Conservation (phyloP, 2,888 invertebrate genomes). For the Byasa hedistus region DNA sequence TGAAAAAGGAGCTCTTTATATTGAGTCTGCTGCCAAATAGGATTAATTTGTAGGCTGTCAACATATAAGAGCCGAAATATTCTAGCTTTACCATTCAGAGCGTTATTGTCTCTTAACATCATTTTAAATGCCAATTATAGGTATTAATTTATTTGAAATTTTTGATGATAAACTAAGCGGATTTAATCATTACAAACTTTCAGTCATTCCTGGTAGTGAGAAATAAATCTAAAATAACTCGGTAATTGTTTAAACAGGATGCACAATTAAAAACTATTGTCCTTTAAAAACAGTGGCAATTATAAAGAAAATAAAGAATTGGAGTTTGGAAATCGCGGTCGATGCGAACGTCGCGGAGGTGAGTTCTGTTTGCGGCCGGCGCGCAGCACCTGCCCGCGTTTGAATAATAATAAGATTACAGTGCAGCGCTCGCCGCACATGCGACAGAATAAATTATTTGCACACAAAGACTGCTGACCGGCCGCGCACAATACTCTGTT, state of each 20-base stretch:
- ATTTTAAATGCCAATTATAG: too few species aligned
- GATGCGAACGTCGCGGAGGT: slow-evolving; percentile 52
- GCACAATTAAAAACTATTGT: background rate
- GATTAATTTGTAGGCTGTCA: too few species aligned
- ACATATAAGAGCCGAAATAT: too few species aligned
- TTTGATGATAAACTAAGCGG: too few species aligned
- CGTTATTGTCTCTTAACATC: too few species aligned
- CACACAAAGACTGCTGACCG: slow-evolving; percentile 55
- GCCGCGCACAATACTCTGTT: slow-evolving; percentile 61
- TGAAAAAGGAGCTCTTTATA: too few species aligned
- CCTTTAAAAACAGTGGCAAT: slow-evolving; percentile 20
- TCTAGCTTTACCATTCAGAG: too few species aligned
- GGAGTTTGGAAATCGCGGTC: slow-evolving; percentile 11
- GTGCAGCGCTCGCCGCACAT: slow-evolving; percentile 47
- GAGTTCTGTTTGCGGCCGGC: slow-evolving; percentile 62
- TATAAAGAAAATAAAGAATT: slow-evolving; percentile 8
- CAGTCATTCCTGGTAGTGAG: too few species aligned
- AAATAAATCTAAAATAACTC: background rate
- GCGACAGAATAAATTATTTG: slow-evolving; percentile 67
- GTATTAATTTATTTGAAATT: too few species aligned
- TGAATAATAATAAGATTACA: slow-evolving; percentile 70
- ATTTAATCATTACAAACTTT: too few species aligned
- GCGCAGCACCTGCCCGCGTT: slow-evolving; percentile 61
- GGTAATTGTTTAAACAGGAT: background rate
- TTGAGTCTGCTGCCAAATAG: too few species aligned